Conservation (phyloP, 2,113 vertebrate genomes). For the Ariopsis seemanni region DNA sequence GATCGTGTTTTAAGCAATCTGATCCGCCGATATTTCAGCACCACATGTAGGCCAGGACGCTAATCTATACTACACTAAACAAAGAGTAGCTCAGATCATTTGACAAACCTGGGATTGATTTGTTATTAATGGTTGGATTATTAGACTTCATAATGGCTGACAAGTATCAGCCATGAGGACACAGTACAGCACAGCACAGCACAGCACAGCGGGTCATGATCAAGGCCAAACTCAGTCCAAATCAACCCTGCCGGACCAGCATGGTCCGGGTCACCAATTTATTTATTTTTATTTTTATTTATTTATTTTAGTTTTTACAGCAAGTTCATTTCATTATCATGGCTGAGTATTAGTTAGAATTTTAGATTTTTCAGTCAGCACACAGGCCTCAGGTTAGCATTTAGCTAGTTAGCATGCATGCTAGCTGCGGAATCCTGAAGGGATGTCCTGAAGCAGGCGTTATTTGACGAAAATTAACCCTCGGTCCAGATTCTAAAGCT, state of each 20-base stretch:
- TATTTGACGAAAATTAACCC: background rate
- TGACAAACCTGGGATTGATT: background rate
- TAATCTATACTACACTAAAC: background rate
- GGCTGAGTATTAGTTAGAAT: background rate
- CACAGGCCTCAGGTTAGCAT: conserved; percentile 23
- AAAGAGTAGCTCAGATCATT: background rate
- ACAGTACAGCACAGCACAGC: background rate
- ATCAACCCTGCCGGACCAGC: too few relatives aligned
- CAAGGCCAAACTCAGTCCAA: conserved; percentile 47
- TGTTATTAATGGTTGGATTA: background rate
- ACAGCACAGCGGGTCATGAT: conserved; percentile 37
- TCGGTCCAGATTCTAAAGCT: background rate
- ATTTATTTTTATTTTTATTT: too few relatives aligned
- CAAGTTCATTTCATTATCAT: background rate
- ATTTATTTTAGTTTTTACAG: background rate
- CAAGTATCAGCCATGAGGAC: background rate
- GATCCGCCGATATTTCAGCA: too few relatives aligned
- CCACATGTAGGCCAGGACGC: conserved; percentile 22
- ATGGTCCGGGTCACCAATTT: too few relatives aligned
- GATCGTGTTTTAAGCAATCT: too few relatives aligned
- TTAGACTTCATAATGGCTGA: background rate
- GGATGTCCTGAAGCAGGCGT: background rate
- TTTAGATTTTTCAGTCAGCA: background rate
- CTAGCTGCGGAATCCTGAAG: background rate
- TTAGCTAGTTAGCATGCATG: background rate